These are phyloP conservation scores for Poecile montanus DNA, from an alignment of 2,797 vertebrate genomes.

Conservation along the genomic window DNA sequence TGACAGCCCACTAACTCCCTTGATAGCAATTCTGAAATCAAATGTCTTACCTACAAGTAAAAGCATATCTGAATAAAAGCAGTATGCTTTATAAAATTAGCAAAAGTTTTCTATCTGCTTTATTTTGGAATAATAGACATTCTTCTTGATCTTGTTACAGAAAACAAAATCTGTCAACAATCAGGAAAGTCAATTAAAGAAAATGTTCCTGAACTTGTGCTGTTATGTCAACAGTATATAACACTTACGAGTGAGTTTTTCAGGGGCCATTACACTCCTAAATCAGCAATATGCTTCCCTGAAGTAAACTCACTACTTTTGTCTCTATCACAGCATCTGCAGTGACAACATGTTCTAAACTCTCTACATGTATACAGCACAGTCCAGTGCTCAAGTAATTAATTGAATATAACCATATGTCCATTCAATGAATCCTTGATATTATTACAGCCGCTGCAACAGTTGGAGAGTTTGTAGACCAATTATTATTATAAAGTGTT, in stretches of 20 bases:
- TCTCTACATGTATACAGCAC: neutral
- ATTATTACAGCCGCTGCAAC: neutral
- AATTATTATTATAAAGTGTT: constrained; percentile 1
- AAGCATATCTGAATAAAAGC: neutral
- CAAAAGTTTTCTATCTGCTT: neutral
- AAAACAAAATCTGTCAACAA: constrained; percentile 23
- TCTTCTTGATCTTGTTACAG: neutral
- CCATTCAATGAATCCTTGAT: neutral
- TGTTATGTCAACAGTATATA: constrained; percentile 1
- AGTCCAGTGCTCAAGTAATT: constrained; percentile 23
- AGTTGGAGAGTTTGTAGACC: constrained; percentile 20
- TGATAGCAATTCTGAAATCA: constrained; percentile 22
- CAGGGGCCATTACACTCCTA: constrained; percentile 14
- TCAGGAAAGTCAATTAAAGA: constrained; percentile 4
- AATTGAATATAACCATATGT: constrained; percentile 12
- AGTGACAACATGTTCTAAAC: constrained; percentile 36
- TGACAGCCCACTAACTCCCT: constrained; percentile 22
- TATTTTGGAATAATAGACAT: neutral
- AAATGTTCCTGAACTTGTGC: constrained; percentile 22
- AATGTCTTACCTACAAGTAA: neutral
- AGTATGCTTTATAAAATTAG: neutral
- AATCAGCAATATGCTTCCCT: constrained; percentile 29
- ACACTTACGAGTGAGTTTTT: constrained; percentile 12
- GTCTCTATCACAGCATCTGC: constrained; percentile 16
- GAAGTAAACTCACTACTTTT: constrained; percentile 3